phyloP scores from a whole-genome alignment of 2,888 invertebrate species.

The Drosophila neutralis region DNA sequence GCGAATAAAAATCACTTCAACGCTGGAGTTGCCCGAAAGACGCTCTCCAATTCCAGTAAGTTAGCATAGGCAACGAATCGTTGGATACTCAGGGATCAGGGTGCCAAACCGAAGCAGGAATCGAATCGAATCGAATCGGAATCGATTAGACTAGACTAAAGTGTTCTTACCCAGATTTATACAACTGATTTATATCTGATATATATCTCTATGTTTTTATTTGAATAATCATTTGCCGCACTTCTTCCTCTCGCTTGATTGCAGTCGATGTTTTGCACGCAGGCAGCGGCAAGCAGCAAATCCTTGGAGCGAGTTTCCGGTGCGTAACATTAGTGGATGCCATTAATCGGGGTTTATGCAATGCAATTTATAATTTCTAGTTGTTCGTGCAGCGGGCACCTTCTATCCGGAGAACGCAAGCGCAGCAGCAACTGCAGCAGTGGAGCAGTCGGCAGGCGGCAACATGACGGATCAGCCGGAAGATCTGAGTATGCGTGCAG shows the following conservation, averaged over 20 bases:
- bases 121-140: background rate
- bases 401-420: constrained; percentile 82
- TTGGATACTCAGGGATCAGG: background rate
- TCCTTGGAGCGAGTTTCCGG: constrained; percentile 59
- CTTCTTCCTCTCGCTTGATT: background rate
- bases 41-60: constrained; percentile 27
- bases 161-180: no score
- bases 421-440: constrained; percentile 5
- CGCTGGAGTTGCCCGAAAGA: constrained; percentile 11
- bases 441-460: constrained; percentile 10
- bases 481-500: constrained; percentile 67
- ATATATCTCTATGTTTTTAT: no score
- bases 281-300: constrained; percentile 12
- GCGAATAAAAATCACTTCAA: background rate
- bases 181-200: no score
- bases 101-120: background rate
- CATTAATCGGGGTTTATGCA: background rate
- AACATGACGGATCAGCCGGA: constrained; percentile 59
- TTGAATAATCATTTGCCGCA: background rate
- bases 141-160: background rate
- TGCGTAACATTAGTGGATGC: constrained; percentile 12
- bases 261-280: constrained; percentile 17
- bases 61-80: background rate
- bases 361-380: constrained; percentile 43
- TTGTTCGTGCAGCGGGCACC: constrained; percentile 84